A percentile compares a stretch with the other conserved stretches of the same genome.
phyloP scores from a whole-genome alignment of 2,113 vertebrate genomes.

The Cyanoramphus novaezelandiae region DNA sequence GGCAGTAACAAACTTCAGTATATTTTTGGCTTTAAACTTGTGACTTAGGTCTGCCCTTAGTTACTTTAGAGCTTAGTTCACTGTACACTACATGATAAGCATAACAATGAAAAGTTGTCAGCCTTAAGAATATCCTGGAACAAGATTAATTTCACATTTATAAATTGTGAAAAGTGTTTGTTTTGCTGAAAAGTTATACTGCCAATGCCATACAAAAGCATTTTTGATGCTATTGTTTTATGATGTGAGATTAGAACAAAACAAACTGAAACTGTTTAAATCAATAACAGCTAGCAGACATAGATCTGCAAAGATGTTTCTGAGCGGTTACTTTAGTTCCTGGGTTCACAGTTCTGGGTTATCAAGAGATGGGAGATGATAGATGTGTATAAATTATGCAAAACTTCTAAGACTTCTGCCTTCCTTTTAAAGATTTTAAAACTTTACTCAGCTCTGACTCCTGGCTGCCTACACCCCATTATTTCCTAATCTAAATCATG shows the following conservation, averaged over 20 bases:
- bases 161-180: neutral
- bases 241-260: neutral
- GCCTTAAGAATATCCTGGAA: neutral
- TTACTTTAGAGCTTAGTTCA: neutral
- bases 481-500: constrained; percentile 50
- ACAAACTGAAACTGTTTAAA: constrained; percentile 22
- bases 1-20: neutral
- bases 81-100: neutral
- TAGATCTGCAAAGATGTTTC: neutral
- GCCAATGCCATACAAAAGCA: neutral
- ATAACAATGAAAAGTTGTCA: constrained; percentile 2
- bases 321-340: neutral
- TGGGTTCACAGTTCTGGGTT: neutral
- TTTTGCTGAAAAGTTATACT: neutral
- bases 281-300: neutral
- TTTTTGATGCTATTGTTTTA: neutral
- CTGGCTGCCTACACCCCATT: constrained; percentile 24
- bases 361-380: constrained; percentile 3
- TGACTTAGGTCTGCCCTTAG: neutral
- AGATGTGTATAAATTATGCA: constrained; percentile 48
- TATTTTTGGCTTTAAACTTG: neutral
- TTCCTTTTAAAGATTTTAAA: constrained; percentile 37
- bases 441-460: constrained; percentile 34
- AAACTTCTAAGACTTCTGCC: constrained; percentile 26
- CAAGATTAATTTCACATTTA: neutral